Evolutionary conservation across 1,140 invertebrate species (phyloP), one percentile per base, ranked within the genome.

Genomic region (Sweltsa coloradensis): DNA sequence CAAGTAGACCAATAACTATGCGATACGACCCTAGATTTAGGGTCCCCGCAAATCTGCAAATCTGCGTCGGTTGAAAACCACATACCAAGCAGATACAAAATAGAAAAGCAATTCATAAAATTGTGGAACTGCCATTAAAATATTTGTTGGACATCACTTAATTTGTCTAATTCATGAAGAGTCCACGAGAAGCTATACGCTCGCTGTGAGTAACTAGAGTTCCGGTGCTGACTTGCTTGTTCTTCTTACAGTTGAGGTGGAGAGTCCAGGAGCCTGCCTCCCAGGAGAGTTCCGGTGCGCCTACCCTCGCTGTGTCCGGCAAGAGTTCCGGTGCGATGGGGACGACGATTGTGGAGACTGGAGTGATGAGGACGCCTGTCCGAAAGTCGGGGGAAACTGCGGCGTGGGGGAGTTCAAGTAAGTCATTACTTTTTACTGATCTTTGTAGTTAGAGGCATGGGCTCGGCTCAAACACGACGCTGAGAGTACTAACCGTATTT

Each of bases 321-420:
- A 75, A 51, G 74, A 80, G 22, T 84, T 87, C 52, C 75, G 77
- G 47, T 93, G 89, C 60, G 89, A 93, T 58, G 83, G 81, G 0
- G 83, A 90, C 55, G 85, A 92, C 59, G 88, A 93, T 59, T 94
- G 90, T 57, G 87, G 85, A 1, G 89, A 93, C 60, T 81, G 79
- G 70, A 88, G 82, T 45, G 83, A 86, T 53, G 83, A 88, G 58
- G 76, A 82, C 54, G 74, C 76, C 49, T 86, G 83, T 55, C 72
- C 74, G 0, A 71, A 69, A 27, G 57, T 70, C 6, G 60, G 62
- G 3, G 70, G 69, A 3, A 70, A 53, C 45, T 81, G 79, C 49
- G 71, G 64, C 31, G 53, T 63, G 11, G 72, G 73, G 45, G 75
- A 82, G 59, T 81, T 75, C 53, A 75, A 70, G 78, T 81, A 64